A percentile compares a stretch with the other conserved stretches of the same genome.
Evolutionary conservation across 2,888 invertebrate genomes (phyloP).

Genomic region (Hermodice carunculata): DNA sequence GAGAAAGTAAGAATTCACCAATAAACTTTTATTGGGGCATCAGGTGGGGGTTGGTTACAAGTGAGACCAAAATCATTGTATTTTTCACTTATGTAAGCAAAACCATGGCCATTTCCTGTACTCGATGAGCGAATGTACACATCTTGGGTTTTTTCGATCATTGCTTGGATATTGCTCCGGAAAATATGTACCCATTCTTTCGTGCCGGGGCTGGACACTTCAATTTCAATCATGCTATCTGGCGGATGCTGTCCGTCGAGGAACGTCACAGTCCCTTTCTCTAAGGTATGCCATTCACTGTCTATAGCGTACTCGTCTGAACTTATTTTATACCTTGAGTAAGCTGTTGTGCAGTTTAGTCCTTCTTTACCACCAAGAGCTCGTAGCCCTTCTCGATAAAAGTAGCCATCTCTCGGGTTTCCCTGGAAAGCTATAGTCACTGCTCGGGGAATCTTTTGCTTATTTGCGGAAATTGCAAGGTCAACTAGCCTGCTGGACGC

Average conservation of each 20-base stretch:
- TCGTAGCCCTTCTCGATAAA: background rate
- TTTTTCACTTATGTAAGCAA: background rate
- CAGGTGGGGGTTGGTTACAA: background rate
- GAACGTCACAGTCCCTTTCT: background rate
- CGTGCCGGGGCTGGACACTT: background rate
- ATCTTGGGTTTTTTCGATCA: background rate
- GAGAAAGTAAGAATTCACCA: too few relatives aligned
- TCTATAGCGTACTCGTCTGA: background rate
- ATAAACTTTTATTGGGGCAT: too few relatives aligned
- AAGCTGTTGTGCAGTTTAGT: background rate
- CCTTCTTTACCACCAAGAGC: constrained; percentile 8
- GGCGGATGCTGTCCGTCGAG: background rate
- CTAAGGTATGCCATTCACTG: background rate
- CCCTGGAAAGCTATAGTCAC: constrained; percentile 1
- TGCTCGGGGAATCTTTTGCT: background rate
- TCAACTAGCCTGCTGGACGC: background rate
- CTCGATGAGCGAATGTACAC: background rate
- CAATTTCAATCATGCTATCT: background rate
- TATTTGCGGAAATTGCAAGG: constrained; percentile 1
- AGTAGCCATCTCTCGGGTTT: background rate
- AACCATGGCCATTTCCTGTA: background rate
- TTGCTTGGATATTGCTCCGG: background rate
- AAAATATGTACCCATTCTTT: background rate
- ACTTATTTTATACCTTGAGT: background rate
- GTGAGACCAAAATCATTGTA: background rate